Percentiles rank a stretch among this genome's conserved stretches.
Evolutionary conservation across 2,113 vertebrate genomes (phyloP).

Genomic region (Hylia prasina): DNA sequence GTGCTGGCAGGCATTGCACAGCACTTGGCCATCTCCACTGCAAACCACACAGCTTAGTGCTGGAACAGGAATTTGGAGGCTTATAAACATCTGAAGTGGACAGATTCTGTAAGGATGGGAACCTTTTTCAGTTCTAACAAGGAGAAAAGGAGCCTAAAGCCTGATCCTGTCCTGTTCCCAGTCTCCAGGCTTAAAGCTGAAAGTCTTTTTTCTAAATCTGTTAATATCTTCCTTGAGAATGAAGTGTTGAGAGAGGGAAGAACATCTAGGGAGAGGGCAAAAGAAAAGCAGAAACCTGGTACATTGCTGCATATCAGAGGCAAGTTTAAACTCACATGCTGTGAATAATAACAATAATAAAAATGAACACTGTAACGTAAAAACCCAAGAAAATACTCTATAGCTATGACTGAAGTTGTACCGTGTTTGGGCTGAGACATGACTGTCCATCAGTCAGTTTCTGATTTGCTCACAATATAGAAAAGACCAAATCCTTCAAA

Average conservation of each 20-base stretch:
- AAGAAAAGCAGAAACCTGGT: neutral
- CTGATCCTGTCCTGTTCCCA: neutral
- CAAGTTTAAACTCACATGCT: neutral
- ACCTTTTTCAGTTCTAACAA: neutral
- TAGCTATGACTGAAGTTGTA: neutral
- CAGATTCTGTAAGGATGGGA: neutral
- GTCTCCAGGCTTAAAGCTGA: neutral
- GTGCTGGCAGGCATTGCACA: neutral
- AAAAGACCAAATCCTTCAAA: neutral
- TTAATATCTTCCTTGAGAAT: neutral
- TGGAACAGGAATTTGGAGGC: neutral
- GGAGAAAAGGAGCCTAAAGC: neutral
- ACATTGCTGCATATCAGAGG: neutral
- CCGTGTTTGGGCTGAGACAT: neutral
- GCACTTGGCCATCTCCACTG: neutral
- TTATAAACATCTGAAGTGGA: neutral
- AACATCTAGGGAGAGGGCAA: neutral
- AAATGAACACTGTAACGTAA: neutral
- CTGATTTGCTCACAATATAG: neutral
- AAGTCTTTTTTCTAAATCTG: neutral
- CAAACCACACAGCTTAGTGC: neutral
- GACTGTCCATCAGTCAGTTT: neutral
- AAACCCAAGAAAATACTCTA: neutral
- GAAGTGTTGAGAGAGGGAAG: neutral
- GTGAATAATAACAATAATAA: neutral